Conservation (phyloP, 2,113 vertebrate genomes). For the Crypturellus undulatus region DNA sequence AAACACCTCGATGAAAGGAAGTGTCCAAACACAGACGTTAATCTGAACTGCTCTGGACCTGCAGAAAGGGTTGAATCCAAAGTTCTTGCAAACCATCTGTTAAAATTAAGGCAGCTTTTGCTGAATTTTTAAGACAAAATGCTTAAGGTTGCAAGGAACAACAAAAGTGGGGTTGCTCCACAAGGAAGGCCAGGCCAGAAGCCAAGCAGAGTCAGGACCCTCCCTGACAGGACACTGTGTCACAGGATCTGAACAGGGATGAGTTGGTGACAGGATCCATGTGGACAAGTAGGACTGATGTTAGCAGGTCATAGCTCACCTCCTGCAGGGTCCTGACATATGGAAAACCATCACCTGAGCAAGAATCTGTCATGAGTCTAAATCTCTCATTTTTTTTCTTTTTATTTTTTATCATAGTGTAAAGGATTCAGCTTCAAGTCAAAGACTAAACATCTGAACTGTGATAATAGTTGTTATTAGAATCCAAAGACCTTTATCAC, state of each 20-base stretch:
- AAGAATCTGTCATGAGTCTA: not conserved
- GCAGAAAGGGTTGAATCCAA: not conserved
- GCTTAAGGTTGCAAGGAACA: not conserved
- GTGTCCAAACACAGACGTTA: not conserved
- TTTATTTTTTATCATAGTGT: not conserved
- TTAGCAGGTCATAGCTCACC: no score
- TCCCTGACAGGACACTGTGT: not conserved
- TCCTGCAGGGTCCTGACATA: not conserved
- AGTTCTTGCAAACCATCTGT: not conserved
- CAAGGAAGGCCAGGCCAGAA: not conserved
- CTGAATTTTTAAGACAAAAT: not conserved
- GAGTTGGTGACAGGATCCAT: not conserved
- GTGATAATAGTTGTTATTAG: not conserved
- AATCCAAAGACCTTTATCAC: not conserved
- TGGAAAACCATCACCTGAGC: not conserved
- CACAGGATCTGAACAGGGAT: not conserved
- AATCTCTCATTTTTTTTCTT: not conserved
- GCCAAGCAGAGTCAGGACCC: not conserved
- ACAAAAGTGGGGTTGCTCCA: accelerated
- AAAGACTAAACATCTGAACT: not conserved
- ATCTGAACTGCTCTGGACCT: not conserved
- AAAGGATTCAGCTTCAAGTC: not conserved
- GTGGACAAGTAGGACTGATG: not conserved
- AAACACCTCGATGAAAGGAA: not conserved
- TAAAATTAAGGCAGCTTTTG: not conserved